phyloP scores from a whole-genome alignment of 2,113 vertebrate species.

The Sinocyclocheilus anophthalmus region DNA sequence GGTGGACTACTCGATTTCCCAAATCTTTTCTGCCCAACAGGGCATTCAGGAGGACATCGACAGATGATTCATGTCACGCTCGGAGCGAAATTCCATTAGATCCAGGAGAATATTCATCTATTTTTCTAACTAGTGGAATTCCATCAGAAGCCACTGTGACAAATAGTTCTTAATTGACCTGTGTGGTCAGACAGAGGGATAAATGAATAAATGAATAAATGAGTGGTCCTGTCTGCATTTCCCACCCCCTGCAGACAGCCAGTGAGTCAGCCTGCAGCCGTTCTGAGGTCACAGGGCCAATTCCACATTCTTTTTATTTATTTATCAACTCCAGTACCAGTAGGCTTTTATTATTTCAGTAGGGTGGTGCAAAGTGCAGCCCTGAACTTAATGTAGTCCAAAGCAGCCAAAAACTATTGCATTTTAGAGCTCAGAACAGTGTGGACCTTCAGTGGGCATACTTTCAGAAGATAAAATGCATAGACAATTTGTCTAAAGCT shows the following conservation, averaged over 20 bases:
- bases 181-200: neutral
- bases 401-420: neutral
- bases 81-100: neutral
- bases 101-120: neutral
- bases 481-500: too few relatives aligned
- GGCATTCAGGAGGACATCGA: neutral
- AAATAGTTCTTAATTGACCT: neutral
- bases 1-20: neutral
- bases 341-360: conserved; percentile 32
- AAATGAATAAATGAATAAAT: conserved; percentile 18
- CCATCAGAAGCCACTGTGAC: neutral
- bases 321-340: conserved; percentile 42
- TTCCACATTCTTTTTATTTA: conserved; percentile 55
- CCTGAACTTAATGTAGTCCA: neutral
- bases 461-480: neutral
- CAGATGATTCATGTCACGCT: neutral
- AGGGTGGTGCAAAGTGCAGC: conserved; percentile 18
- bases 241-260: neutral
- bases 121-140: conserved; percentile 5
- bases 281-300: conserved; percentile 53
- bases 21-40: neutral
- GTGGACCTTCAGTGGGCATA: neutral
- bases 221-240: conserved; percentile 11
- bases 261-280: conserved; percentile 47
- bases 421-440: conserved; percentile 3